Percentiles rank a stretch among this genome's conserved stretches.
These are phyloP conservation scores for Trichogramma evanescens DNA, from an alignment of 2,888 invertebrate species.

Conservation along the genomic window DNA sequence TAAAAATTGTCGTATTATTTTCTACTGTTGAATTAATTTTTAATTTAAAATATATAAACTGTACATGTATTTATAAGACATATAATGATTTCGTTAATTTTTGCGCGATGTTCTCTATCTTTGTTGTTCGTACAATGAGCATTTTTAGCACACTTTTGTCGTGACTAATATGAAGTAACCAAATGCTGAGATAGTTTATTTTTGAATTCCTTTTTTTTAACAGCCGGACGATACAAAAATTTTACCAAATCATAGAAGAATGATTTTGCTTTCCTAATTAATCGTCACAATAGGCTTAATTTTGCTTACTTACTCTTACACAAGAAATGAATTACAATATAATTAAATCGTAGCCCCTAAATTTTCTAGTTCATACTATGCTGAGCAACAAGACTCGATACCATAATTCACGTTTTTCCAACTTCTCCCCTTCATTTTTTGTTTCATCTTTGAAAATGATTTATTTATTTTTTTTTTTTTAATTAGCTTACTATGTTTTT, in stretches of 20 bases:
- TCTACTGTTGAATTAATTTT: constrained; percentile 43
- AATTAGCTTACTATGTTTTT: constrained; percentile 1
- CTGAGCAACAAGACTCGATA: constrained; percentile 31
- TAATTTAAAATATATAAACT: constrained; percentile 49
- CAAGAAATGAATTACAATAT: constrained; percentile 30
- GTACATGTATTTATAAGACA: constrained; percentile 45
- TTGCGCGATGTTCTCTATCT: constrained; percentile 36
- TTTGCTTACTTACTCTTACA: constrained; percentile 25
- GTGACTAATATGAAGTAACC: constrained; percentile 8
- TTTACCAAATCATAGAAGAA: background rate
- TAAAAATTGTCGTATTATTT: background rate
- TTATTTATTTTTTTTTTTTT: constrained; percentile 11
- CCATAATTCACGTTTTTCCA: constrained; percentile 18
- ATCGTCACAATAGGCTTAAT: constrained; percentile 5
- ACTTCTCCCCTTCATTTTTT: constrained; percentile 12
- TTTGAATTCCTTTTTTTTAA: constrained; percentile 16
- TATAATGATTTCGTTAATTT: constrained; percentile 28
- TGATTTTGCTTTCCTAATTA: background rate
- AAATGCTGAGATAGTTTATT: constrained; percentile 12
- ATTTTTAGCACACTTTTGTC: constrained; percentile 26
- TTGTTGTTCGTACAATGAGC: constrained; percentile 17
- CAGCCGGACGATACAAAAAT: constrained; percentile 21
- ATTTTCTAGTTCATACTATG: constrained; percentile 36
- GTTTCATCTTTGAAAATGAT: constrained; percentile 9
- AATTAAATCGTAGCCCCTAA: constrained; percentile 33